These are phyloP conservation scores for Tenthredo scrophulariae DNA, from an alignment of 2,888 invertebrate species.

Conservation along the genomic window DNA sequence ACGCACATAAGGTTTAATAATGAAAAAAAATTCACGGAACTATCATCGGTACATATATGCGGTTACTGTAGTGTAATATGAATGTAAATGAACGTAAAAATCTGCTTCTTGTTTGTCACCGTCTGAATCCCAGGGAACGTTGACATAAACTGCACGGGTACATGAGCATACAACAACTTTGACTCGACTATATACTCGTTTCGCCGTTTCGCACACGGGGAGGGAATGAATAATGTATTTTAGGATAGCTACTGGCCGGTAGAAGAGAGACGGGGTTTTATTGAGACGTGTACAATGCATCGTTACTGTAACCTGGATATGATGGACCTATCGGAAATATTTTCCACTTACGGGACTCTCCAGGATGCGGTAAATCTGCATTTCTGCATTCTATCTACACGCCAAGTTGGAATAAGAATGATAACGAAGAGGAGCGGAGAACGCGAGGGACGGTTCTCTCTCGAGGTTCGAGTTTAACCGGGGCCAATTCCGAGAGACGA, in stretches of 20 bases:
- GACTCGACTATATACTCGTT: not conserved
- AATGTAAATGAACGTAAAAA: too few relatives aligned
- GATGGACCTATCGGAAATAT: not conserved
- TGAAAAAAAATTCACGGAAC: too few relatives aligned
- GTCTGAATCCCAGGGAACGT: too few relatives aligned
- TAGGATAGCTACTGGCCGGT: not conserved
- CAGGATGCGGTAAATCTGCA: not conserved
- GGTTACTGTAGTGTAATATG: too few relatives aligned
- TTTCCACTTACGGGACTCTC: not conserved
- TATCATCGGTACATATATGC: too few relatives aligned
- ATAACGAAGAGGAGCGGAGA: not conserved
- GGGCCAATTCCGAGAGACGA: constrained; percentile 37
- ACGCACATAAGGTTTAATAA: not conserved
- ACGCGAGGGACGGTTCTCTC: not conserved
- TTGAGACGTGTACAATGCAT: not conserved
- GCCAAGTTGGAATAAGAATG: not conserved
- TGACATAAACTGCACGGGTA: too few relatives aligned
- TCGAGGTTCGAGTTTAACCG: constrained; percentile 15
- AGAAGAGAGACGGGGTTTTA: not conserved
- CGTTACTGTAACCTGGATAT: not conserved
- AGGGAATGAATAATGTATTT: not conserved
- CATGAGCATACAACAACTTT: not conserved
- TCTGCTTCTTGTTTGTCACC: too few relatives aligned
- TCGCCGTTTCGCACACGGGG: not conserved
- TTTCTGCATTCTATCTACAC: too few relatives aligned